These are phyloP conservation scores for Sinelater perroti DNA, from an alignment of 2,888 invertebrate genomes.

Conservation along the genomic window DNA sequence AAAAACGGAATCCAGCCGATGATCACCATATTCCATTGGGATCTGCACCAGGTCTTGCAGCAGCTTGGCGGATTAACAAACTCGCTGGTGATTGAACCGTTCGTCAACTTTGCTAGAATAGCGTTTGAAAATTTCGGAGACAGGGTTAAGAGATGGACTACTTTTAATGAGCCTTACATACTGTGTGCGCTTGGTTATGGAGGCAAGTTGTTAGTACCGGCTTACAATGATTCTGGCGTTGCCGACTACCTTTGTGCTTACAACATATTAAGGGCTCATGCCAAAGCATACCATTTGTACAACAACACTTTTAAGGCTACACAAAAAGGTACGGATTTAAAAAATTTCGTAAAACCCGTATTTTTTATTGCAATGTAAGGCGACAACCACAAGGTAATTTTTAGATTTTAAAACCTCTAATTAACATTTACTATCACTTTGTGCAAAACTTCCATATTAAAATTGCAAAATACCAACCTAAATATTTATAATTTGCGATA, in stretches of 20 bases:
- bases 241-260: constrained; percentile 69
- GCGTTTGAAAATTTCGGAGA: constrained; percentile 49
- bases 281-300: constrained; percentile 58
- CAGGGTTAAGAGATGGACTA: constrained; percentile 60
- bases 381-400: too few relatives aligned
- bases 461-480: too few relatives aligned
- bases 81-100: constrained; percentile 64
- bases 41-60: constrained; percentile 54
- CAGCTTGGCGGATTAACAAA: constrained; percentile 72
- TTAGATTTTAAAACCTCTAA: too few relatives aligned
- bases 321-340: constrained; percentile 25
- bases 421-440: too few relatives aligned
- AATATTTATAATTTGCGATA: too few relatives aligned
- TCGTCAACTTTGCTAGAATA: constrained; percentile 64
- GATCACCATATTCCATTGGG: constrained; percentile 57
- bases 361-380: too few relatives aligned
- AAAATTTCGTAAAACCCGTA: too few relatives aligned
- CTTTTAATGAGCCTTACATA: constrained; percentile 62
- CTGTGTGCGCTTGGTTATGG: constrained; percentile 48
- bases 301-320: constrained; percentile 12
- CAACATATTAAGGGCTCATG: constrained; percentile 59
- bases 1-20: constrained; percentile 65
- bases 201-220: constrained; percentile 60
- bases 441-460: too few relatives aligned
- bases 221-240: constrained; percentile 59